Base-by-base conservation (phyloP, 2,797 vertebrate genomes). In the Tinamus major region DNA sequence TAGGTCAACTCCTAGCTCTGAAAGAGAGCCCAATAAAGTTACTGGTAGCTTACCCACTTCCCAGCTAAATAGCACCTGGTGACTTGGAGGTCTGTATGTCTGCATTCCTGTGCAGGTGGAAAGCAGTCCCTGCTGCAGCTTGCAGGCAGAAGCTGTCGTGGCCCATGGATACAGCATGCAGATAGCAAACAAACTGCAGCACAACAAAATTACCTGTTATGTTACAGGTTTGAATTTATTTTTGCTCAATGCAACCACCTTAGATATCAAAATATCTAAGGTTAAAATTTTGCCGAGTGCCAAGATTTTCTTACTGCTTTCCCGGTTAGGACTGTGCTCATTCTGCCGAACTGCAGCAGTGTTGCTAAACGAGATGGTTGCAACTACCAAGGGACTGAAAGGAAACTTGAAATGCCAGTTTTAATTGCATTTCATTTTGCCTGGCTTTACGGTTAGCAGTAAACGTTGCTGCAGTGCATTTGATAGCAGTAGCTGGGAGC, bases 401-500 rank as follows among this genome's bases (percentile, higher is more conserved):
- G 9, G 74, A 64, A 86, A 71, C 92, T 96, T 85, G 67, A 93
- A 95, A 90, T 71, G 91, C 59, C 95, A 65, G 67, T 79, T 95
- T 76, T 94, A 84, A 95, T 95, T 96, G 95, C 72, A 1, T 80
- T 93, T 83, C 3, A 1, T 51, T 41, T 87, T 68, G 79, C 33
- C 39, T 53, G 93, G 5, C 74, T 81, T 6, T 3, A 3, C 64
- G 18, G 48, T 55, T 75, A 31, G 13, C 93, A 70, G 72, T 46
- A 90, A 74, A 79, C 88, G 85, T 91, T 61, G 87, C 96, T 94
- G 24, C 96, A 37, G 84, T 56, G 16, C 87, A 2, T 95, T 92
- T 90, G 83, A 90, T 95, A 89, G 77, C 93, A 85, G 89, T 87
- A 89, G 68, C 91, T 86, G 81, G 94, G 89, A 95, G 85, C 91